Evolutionary conservation across 64 coral and sea anemone genomes (phyloP).

Genomic region (Acropora tenuis): DNA sequence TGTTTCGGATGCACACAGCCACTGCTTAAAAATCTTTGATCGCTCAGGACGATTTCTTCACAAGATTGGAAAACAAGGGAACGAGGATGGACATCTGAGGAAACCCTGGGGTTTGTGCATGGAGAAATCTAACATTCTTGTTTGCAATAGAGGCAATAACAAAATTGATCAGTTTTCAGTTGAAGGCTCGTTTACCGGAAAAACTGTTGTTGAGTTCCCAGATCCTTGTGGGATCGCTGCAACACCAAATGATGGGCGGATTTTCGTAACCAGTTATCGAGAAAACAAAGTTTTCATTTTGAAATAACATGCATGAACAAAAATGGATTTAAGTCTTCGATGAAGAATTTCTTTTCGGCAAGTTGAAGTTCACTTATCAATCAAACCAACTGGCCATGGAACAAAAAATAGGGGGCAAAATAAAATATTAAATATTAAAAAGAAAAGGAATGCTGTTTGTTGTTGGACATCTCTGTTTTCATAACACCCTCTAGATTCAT

Average conservation of each 20-base stretch:
- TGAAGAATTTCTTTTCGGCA: too few species aligned
- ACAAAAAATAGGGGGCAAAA: too few species aligned
- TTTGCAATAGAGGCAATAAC: slow-evolving; percentile 20
- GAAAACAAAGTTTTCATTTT: slow-evolving; percentile 17
- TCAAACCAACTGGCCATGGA: too few species aligned
- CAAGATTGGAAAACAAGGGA: slow-evolving; percentile 1
- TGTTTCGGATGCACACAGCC: background rate
- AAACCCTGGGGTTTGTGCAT: background rate
- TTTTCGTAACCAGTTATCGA: slow-evolving; percentile 12
- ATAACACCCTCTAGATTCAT: too few species aligned
- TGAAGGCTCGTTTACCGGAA: slow-evolving; percentile 46
- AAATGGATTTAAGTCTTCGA: too few species aligned
- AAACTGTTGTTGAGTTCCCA: slow-evolving; percentile 17
- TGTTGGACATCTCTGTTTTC: too few species aligned
- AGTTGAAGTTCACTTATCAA: too few species aligned
- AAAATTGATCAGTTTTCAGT: slow-evolving; percentile 38
- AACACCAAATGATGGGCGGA: slow-evolving; percentile 20
- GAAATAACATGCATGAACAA: background rate
- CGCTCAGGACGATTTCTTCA: slow-evolving; percentile 12
- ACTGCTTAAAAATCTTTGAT: slow-evolving; percentile 57
- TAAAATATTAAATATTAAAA: too few species aligned
- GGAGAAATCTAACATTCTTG: slow-evolving; percentile 20
- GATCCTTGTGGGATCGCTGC: background rate
- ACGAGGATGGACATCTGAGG: background rate
- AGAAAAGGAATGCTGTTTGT: too few species aligned